Evolutionary conservation across 2,797 vertebrate genomes (phyloP).

Genomic region (Melanogrammus aeglefinus): DNA sequence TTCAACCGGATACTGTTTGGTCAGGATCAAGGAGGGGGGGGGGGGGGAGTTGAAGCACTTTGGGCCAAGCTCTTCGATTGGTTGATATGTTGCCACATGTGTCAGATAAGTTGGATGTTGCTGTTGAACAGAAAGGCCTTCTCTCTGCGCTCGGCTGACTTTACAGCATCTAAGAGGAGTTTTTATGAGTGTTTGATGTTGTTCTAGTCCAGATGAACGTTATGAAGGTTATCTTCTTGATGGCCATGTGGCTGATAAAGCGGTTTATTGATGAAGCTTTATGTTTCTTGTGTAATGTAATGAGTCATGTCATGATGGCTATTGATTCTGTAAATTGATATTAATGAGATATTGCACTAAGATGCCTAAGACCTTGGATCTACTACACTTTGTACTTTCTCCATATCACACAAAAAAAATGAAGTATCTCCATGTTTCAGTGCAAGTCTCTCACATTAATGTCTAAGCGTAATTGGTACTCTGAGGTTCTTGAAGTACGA

Average conservation of each 20-base stretch:
- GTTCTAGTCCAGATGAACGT: not conserved
- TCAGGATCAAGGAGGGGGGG: not conserved
- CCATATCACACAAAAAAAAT: not conserved
- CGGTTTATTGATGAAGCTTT: not conserved
- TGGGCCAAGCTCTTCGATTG: no score
- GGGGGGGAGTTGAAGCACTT: no score
- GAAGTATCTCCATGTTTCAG: not conserved
- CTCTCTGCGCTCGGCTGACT: not conserved
- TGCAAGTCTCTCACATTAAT: not conserved
- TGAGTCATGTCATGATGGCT: not conserved
- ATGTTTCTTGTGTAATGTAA: not conserved
- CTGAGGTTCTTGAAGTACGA: slow-evolving; percentile 68
- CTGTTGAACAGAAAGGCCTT: not conserved
- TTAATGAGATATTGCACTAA: not conserved
- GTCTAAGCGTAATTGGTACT: no score
- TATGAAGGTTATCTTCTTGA: not conserved
- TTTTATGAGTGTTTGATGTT: not conserved
- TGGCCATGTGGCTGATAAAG: not conserved
- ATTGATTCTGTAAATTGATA: not conserved
- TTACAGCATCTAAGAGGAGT: not conserved
- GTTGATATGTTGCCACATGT: not conserved
- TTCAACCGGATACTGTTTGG: not conserved
- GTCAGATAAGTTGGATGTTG: not conserved
- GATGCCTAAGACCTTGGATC: not conserved
- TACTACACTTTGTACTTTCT: not conserved